Evolutionary conservation across 2,888 invertebrate species (phyloP), one percentile per base, ranked within the genome.

Genomic region (Dione juno): DNA sequence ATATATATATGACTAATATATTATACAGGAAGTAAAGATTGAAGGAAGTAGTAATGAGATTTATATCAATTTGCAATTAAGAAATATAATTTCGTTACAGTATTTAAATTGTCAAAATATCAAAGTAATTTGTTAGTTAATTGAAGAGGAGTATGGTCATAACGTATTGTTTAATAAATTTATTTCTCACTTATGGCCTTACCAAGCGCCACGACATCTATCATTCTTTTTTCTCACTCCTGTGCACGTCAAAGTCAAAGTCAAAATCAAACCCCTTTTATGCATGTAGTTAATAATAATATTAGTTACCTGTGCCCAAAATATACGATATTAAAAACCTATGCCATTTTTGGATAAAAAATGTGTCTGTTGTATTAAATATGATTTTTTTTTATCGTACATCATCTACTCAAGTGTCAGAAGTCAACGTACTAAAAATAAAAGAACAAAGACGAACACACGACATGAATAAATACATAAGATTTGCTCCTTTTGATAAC

Each of bases 351-450:
- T 8, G 21, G 16, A 59, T 21, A 8, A 21, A 21, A 41, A 43
- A 61, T 1, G 16, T 21, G 21, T 43, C 14, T 14, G 14, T 13
- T 14, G 3, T 59, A 14, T 41, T 58, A 1, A 41, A 13, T 41
- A 19, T 40, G 13, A 57, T n/a, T n/a, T 13, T 54, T n/a, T 59
- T 43, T n/a, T 28, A 28, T 28, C 21, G 14, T 43, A 48, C 37
- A 50, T 19, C 19, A 63, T 19, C 16, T 16, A 7, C 75, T 69
- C 54, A 5, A 78, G 79, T 82, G 83, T 84, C 84, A 86, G 81
- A 84, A 82, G 87, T 86, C 88, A 88, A 82, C 79, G 88, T 74
- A 84, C 87, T 81, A 84, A 79, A 84, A 81, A 78, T 81, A 82
- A 66, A 82, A 84, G 84, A 87, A 89, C 87, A 89, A 88, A 89